Evolutionary conservation across 1,140 invertebrate species (phyloP).

Genomic region (Oscheius sp.): DNA sequence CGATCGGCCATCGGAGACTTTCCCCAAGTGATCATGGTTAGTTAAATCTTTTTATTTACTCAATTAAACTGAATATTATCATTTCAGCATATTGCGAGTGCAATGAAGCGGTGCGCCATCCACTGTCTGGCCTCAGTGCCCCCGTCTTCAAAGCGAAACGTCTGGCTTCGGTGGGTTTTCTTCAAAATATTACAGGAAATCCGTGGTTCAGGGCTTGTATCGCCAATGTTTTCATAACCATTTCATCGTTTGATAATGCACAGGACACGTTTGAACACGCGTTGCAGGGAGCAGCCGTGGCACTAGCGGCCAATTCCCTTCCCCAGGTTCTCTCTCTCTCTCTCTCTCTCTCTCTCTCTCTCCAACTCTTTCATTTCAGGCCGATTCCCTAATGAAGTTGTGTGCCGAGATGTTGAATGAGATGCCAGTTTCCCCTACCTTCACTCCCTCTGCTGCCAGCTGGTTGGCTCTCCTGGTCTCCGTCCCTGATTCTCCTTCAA

Average conservation of each 20-base stretch:
- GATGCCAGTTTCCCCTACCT: neutral
- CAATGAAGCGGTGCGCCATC: neutral
- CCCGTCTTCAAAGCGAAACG: neutral
- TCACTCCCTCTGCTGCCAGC: neutral
- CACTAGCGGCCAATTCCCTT: slow-evolving; percentile 81
- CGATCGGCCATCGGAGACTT: neutral
- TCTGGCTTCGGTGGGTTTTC: neutral
- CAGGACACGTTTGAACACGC: slow-evolving; percentile 78
- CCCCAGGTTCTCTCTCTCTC: slow-evolving; percentile 73
- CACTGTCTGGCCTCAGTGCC: neutral
- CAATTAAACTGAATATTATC: slow-evolving; percentile 1
- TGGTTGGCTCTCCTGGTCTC: slow-evolving; percentile 22
- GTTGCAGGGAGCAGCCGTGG: slow-evolving; percentile 81
- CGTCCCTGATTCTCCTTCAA: slow-evolving; percentile 32
- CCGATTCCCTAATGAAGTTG: slow-evolving; percentile 8
- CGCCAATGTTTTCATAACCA: slow-evolving; percentile 89
- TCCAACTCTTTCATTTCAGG: neutral
- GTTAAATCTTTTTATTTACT: neutral
- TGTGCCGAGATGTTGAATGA: slow-evolving; percentile 15
- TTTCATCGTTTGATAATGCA: slow-evolving; percentile 80
- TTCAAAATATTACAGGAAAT: neutral
- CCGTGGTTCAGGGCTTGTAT: slow-evolving; percentile 73
- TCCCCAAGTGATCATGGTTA: neutral
- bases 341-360: no score
- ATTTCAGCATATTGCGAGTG: neutral